phyloP scores from a whole-genome alignment of 2,888 invertebrate genomes.

The Himalopsyche kuldschensis region DNA sequence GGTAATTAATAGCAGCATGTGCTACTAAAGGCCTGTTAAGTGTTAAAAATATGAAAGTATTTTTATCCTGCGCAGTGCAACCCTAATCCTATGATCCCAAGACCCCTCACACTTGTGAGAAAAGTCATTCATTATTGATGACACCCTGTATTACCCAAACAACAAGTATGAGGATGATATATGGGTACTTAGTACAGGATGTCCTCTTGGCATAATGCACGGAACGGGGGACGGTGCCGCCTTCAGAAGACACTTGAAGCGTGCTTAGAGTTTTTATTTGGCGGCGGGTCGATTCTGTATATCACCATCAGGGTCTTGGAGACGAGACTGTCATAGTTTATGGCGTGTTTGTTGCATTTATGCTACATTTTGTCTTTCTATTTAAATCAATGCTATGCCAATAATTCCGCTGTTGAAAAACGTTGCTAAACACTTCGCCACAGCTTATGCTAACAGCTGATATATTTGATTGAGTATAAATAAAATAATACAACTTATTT shows the following conservation, averaged over 20 bases:
- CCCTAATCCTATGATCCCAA: conserved; percentile 9
- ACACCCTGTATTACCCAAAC: conserved; percentile 23
- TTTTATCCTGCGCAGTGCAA: neutral
- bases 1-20: neutral
- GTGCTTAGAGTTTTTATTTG: neutral
- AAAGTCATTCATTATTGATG: conserved; percentile 31
- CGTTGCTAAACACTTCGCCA: no score
- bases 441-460: no score
- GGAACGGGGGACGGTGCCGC: neutral
- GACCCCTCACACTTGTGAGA: conserved; percentile 10
- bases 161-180: conserved; percentile 23
- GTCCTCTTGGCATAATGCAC: neutral
- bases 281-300: neutral
- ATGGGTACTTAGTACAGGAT: conserved; percentile 12
- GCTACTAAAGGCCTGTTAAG: neutral
- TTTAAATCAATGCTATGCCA: no score
- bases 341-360: neutral
- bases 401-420: no score
- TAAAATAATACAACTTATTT: no score
- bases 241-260: neutral
- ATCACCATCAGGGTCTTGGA: neutral
- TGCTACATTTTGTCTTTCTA: neutral
- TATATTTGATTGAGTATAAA: no score
- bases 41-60: neutral
- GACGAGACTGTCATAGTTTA: neutral